Conservation (phyloP, 2,888 invertebrate species). For the Megastigmus dorsalis region DNA sequence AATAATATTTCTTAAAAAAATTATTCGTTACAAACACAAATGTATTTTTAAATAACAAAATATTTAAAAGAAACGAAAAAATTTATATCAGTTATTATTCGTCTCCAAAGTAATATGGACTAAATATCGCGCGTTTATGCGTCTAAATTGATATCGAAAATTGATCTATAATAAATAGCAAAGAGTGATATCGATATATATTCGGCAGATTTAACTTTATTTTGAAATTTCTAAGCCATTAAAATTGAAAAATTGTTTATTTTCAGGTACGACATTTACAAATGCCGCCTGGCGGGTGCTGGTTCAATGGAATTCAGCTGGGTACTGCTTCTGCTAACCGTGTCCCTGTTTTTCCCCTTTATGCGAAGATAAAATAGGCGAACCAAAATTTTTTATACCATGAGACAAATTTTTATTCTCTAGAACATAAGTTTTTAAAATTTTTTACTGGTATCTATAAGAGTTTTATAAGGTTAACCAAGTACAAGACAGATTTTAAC, state of each 20-base stretch:
- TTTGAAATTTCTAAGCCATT: too few species aligned
- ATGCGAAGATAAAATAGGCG: slow-evolving; percentile 36
- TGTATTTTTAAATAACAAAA: too few species aligned
- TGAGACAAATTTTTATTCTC: background rate
- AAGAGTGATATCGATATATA: too few species aligned
- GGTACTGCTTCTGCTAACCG: slow-evolving; percentile 64
- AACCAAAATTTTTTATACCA: slow-evolving; percentile 10
- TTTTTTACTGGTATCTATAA: background rate
- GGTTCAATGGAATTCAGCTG: slow-evolving; percentile 80
- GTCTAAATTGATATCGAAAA: too few species aligned
- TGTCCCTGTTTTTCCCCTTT: slow-evolving; percentile 59
- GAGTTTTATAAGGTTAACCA: background rate
- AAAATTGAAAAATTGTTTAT: slow-evolving; percentile 14
- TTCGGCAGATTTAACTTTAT: too few species aligned
- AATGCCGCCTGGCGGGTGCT: slow-evolving; percentile 92
- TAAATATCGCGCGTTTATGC: too few species aligned
- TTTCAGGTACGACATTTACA: slow-evolving; percentile 87
- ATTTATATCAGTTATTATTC: too few species aligned
- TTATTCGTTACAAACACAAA: too few species aligned
- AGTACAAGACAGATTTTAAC: slow-evolving; percentile 20
- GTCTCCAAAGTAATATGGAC: too few species aligned
- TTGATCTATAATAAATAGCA: too few species aligned
- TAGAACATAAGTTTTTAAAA: background rate
- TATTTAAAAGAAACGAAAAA: too few species aligned
- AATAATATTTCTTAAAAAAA: too few species aligned